phyloP scores from a whole-genome alignment of 2,113 vertebrate species.

The Caranx ignobilis region DNA sequence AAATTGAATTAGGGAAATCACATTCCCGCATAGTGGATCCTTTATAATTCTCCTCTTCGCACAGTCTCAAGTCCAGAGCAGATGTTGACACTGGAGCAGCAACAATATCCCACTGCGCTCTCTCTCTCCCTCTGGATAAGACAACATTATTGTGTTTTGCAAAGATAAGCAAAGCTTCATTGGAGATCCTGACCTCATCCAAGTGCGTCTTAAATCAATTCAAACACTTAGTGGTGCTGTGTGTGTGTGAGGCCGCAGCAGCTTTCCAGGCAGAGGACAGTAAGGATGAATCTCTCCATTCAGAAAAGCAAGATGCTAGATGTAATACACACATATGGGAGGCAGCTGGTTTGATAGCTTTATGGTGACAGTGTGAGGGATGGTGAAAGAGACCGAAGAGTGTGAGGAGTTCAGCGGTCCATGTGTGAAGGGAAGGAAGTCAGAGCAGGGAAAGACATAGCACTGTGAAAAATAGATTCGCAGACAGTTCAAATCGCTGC shows the following conservation, averaged over 20 bases:
- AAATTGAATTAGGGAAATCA: slow-evolving; percentile 40
- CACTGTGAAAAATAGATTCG: not conserved
- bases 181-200: slow-evolving; percentile 15
- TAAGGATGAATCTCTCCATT: slow-evolving; percentile 21
- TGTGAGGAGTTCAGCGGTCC: slow-evolving; percentile 13
- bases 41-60: not conserved
- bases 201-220: slow-evolving; percentile 20
- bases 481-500: slow-evolving; percentile 22
- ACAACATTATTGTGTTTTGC: slow-evolving; percentile 9
- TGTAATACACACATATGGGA: slow-evolving; percentile 18
- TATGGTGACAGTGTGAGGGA: slow-evolving; percentile 1
- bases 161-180: not conserved
- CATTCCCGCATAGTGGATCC: slow-evolving; percentile 12
- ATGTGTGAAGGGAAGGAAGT: slow-evolving; percentile 1
- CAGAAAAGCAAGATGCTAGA: slow-evolving; percentile 4
- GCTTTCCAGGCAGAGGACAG: not conserved
- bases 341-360: slow-evolving; percentile 1
- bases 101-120: not conserved
- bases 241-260: slow-evolving; percentile 1
- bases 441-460: not conserved
- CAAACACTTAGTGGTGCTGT: not conserved
- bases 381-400: not conserved
- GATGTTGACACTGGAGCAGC: slow-evolving; percentile 16
- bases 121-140: not conserved
- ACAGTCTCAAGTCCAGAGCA: slow-evolving; percentile 12